Percentiles rank a stretch among this genome's conserved stretches.
phyloP scores from a whole-genome alignment of 2,797 vertebrate genomes.

The Gymnocypris eckloni region DNA sequence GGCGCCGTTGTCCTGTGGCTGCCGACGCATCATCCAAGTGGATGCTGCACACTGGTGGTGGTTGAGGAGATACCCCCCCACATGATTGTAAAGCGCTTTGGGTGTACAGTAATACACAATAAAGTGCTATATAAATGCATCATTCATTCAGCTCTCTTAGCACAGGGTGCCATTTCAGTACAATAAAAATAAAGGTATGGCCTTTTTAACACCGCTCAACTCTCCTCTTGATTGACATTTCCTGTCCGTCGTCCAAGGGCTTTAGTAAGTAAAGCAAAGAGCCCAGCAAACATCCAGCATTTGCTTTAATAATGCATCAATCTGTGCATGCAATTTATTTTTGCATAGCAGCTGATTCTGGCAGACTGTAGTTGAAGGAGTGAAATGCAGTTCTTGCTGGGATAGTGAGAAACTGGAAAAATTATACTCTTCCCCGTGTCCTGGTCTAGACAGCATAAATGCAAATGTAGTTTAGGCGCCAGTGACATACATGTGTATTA shows the following conservation, averaged over 20 bases:
- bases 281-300: conserved; percentile 58
- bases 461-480: background rate
- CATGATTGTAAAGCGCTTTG: too few species aligned
- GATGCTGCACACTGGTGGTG: too few species aligned
- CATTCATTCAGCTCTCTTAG: conserved; percentile 3
- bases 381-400: conserved; percentile 56
- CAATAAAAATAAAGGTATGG: conserved; percentile 49
- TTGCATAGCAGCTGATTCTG: conserved; percentile 62
- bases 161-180: conserved; percentile 52
- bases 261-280: conserved; percentile 55
- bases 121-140: too few species aligned
- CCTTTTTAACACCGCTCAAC: conserved; percentile 35
- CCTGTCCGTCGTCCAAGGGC: conserved; percentile 53
- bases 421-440: background rate
- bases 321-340: conserved; percentile 60
- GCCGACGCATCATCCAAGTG: too few species aligned
- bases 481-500: background rate
- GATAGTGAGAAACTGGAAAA: background rate
- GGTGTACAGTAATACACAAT: too few species aligned
- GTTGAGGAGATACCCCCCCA: too few species aligned
- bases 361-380: conserved; percentile 34
- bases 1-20: too few species aligned
- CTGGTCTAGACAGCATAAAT: background rate
- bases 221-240: conserved; percentile 57
- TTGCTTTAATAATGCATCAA: conserved; percentile 64